A percentile compares a stretch with the other conserved stretches of the same genome.
These are phyloP conservation scores for Lithophane leautieri DNA, from an alignment of 2,888 invertebrate species.

Conservation along the genomic window DNA sequence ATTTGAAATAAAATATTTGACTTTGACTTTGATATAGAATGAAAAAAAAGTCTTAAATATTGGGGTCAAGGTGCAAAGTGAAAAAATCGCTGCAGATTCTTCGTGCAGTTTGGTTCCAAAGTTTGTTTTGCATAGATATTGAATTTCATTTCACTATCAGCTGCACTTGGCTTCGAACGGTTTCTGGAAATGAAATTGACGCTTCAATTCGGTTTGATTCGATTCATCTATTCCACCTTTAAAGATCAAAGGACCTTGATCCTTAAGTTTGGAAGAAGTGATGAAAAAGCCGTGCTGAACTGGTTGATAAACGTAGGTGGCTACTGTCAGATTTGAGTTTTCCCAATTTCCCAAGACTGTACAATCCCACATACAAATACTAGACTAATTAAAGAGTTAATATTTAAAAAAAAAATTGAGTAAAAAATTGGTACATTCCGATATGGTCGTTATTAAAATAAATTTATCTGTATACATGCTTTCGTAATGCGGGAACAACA, in stretches of 20 bases:
- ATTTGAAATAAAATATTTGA: no score
- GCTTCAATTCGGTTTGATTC: not conserved
- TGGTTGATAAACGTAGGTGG: not conserved
- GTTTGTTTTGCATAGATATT: slow-evolving; percentile 27
- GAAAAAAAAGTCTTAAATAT: not conserved
- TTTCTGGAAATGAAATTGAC: slow-evolving; percentile 2
- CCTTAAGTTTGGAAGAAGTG: not conserved
- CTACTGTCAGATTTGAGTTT: not conserved
- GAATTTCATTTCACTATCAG: slow-evolving; percentile 22
- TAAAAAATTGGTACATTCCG: not conserved
- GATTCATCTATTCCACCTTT: not conserved
- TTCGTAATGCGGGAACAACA: slow-evolving; percentile 9
- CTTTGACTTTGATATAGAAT: no score
- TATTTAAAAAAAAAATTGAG: not conserved
- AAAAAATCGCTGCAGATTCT: slow-evolving; percentile 1
- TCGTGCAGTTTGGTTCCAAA: not conserved
- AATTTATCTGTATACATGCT: not conserved
- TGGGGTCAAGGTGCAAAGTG: slow-evolving; percentile 1
- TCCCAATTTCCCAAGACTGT: not conserved
- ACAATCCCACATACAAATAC: not conserved
- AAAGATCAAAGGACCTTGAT: not conserved
- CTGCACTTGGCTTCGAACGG: slow-evolving; percentile 1
- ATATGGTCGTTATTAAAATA: slow-evolving; percentile 7
- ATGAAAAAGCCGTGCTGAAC: not conserved
- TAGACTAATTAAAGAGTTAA: not conserved